phyloP scores from a whole-genome alignment of 2,113 vertebrate genomes.

The Heterochromis multidens region DNA sequence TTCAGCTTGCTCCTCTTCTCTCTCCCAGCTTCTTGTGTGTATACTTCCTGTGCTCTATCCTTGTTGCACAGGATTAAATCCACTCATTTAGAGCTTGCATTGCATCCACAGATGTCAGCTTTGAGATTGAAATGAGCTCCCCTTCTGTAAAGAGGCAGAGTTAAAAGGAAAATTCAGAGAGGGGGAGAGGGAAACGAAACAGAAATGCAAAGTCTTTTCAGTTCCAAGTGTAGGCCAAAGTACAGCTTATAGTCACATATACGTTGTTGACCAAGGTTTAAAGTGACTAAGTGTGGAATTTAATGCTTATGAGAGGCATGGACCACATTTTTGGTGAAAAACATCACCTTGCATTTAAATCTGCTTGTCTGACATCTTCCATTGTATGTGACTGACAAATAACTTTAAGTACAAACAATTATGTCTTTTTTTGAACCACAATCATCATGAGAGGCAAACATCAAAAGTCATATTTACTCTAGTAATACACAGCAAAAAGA shows the following conservation, averaged over 20 bases:
- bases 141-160: conserved; percentile 68
- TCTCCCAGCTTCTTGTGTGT: conserved; percentile 35
- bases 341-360: neutral
- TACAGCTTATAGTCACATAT: conserved; percentile 14
- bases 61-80: conserved; percentile 74
- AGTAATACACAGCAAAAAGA: neutral
- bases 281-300: neutral
- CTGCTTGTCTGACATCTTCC: neutral
- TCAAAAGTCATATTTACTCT: neutral
- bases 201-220: conserved; percentile 55
- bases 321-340: neutral
- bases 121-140: conserved; percentile 82
- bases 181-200: conserved; percentile 50
- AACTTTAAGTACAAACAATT: neutral
- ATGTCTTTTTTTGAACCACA: neutral
- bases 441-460: neutral
- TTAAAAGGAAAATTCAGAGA: conserved; percentile 65
- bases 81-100: conserved; percentile 73
- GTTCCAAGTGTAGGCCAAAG: conserved; percentile 16
- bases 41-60: conserved; percentile 56
- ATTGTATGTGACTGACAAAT: neutral
- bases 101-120: conserved; percentile 78
- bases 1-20: conserved; percentile 7
- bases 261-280: conserved; percentile 11
- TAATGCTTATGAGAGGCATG: accelerated